A percentile compares a stretch with the other conserved stretches of the same genome.
These are phyloP conservation scores for Microctonus aethiopoides DNA, from an alignment of 2,888 invertebrate species.

Conservation along the genomic window DNA sequence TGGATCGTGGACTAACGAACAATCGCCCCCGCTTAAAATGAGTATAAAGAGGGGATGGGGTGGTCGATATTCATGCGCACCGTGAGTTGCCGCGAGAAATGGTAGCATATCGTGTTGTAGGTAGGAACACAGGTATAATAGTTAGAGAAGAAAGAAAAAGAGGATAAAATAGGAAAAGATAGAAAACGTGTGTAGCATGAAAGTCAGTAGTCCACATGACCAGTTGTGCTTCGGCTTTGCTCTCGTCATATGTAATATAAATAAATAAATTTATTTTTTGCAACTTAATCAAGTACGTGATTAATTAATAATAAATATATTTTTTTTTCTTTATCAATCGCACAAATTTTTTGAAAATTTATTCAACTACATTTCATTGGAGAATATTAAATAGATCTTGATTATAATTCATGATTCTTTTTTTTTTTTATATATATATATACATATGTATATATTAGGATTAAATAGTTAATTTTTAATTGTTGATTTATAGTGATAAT, in stretches of 20 bases:
- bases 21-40: constrained; percentile 35
- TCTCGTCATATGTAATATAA: constrained; percentile 22
- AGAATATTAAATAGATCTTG: too few species aligned
- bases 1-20: constrained; percentile 24
- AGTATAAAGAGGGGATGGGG: constrained; percentile 46
- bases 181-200: constrained; percentile 41
- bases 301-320: background rate
- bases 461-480: too few species aligned
- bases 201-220: constrained; percentile 60
- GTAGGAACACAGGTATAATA: constrained; percentile 22
- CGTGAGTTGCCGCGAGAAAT: background rate
- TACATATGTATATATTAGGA: too few species aligned
- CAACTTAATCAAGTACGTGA: constrained; percentile 4
- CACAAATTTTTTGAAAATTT: background rate
- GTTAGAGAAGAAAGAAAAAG: constrained; percentile 22
- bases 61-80: constrained; percentile 59
- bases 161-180: background rate
- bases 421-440: too few species aligned
- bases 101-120: background rate
- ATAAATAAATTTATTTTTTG: background rate
- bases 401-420: too few species aligned
- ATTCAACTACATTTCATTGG: too few species aligned
- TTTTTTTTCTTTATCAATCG: background rate
- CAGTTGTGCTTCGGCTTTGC: constrained; percentile 51
- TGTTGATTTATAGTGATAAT: too few species aligned